Percentiles rank a stretch among this genome's conserved stretches.
phyloP scores from a whole-genome alignment of 2,797 vertebrate genomes.

The Acanthornis magna region DNA sequence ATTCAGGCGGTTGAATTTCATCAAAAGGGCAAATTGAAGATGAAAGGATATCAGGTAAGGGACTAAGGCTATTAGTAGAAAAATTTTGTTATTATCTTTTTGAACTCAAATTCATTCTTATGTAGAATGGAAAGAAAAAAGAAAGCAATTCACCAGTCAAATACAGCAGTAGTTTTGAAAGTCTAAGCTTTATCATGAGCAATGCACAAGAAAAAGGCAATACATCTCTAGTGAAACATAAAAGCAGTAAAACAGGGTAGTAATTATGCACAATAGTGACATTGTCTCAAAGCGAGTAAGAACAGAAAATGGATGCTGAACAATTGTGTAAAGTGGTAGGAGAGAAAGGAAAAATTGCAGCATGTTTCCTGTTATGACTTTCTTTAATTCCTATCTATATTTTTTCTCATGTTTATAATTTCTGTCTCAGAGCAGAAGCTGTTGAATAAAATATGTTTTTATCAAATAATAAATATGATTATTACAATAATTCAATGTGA shows the following conservation, averaged over 20 bases:
- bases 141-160: background rate
- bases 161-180: background rate
- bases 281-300: background rate
- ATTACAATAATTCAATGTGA: background rate
- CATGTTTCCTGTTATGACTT: background rate
- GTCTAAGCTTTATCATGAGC: background rate
- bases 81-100: background rate
- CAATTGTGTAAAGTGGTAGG: background rate
- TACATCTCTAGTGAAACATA: background rate
- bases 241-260: background rate
- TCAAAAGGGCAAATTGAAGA: background rate
- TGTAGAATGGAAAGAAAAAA: background rate
- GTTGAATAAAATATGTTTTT: background rate
- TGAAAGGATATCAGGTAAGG: background rate
- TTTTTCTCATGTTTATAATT: background rate
- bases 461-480: background rate
- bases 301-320: background rate
- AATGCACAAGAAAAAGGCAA: background rate
- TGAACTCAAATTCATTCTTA: background rate
- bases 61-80: background rate
- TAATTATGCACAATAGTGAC: background rate
- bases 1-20: background rate
- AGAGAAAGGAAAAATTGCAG: background rate
- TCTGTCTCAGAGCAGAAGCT: background rate
- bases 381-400: background rate